These are phyloP conservation scores for Trissoscelio sp. DNA, from an alignment of 2,888 invertebrate genomes.

Conservation along the genomic window DNA sequence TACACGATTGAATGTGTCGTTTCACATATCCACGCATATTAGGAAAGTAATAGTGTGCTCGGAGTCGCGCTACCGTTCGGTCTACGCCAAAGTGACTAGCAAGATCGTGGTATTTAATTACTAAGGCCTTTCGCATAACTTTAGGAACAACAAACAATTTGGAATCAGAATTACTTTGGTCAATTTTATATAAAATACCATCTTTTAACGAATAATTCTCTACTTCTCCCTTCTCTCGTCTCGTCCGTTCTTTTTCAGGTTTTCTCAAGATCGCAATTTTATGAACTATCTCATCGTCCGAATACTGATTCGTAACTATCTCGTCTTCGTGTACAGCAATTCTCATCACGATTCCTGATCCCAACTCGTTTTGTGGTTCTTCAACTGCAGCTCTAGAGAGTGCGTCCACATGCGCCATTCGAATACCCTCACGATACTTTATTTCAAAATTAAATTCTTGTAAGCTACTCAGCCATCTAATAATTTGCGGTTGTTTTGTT, in stretches of 20 bases:
- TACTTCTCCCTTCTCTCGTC: background rate
- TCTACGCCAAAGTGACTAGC: constrained; percentile 69
- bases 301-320: background rate
- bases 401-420: constrained; percentile 7
- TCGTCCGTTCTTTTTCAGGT: background rate
- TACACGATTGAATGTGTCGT: constrained; percentile 4
- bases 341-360: background rate
- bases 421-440: constrained; percentile 4
- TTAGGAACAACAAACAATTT: constrained; percentile 24
- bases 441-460: constrained; percentile 30
- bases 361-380: background rate
- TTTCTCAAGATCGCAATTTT: constrained; percentile 7
- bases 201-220: background rate
- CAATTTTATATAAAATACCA: background rate
- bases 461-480: constrained; percentile 49
- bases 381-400: background rate
- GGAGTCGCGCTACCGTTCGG: constrained; percentile 37
- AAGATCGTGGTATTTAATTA: constrained; percentile 62
- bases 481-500: constrained; percentile 71
- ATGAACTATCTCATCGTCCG: background rate
- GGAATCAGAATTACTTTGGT: background rate
- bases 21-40: background rate
- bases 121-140: constrained; percentile 23
- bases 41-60: constrained; percentile 13
- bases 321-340: background rate